Percentiles rank a stretch among this genome's conserved stretches.
Conservation (phyloP, 2,797 vertebrate species). For the Salarias fasciatus region DNA sequence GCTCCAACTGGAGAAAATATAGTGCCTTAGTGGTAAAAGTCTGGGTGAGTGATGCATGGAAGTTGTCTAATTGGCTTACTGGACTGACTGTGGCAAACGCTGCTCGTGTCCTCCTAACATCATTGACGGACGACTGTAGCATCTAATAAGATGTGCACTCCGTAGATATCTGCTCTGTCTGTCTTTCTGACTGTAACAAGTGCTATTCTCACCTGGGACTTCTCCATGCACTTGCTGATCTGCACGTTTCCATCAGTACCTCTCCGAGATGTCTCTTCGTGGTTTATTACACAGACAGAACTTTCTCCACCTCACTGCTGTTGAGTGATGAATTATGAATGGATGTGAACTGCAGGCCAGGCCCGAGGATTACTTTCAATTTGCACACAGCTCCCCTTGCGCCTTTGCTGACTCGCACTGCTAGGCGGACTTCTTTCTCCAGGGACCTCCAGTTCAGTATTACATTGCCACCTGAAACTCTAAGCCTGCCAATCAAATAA, state of each 20-base stretch:
- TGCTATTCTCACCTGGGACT: conserved; percentile 52
- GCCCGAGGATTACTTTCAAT: conserved; percentile 74
- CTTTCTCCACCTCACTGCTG: conserved; percentile 68
- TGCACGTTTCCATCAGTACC: conserved; percentile 42
- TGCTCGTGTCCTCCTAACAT: conserved; percentile 38
- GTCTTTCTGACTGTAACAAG: conserved; percentile 47
- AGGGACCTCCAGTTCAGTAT: conserved; percentile 59
- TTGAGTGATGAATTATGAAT: conserved; percentile 79
- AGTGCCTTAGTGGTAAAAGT: conserved; percentile 11
- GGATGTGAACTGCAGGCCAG: conserved; percentile 54
- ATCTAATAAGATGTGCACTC: conserved; percentile 47
- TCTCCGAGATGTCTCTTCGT: conserved; percentile 51
- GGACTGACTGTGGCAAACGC: conserved; percentile 39
- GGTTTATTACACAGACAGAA: conserved; percentile 69
- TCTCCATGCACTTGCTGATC: conserved; percentile 27
- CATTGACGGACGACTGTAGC: conserved; percentile 36
- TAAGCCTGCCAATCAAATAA: conserved; percentile 58
- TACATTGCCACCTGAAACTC: conserved; percentile 70
- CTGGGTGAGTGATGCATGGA: conserved; percentile 7
- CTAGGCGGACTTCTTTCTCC: conserved; percentile 63
- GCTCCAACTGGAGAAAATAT: conserved; percentile 29
- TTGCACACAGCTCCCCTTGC: conserved; percentile 51
- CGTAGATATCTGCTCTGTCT: conserved; percentile 28
- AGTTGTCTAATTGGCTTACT: conserved; percentile 39
- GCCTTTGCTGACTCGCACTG: conserved; percentile 34